Percentiles rank a stretch among this genome's conserved stretches.
Evolutionary conservation across 2,888 invertebrate species (phyloP).

Genomic region (Brachyptera risi): DNA sequence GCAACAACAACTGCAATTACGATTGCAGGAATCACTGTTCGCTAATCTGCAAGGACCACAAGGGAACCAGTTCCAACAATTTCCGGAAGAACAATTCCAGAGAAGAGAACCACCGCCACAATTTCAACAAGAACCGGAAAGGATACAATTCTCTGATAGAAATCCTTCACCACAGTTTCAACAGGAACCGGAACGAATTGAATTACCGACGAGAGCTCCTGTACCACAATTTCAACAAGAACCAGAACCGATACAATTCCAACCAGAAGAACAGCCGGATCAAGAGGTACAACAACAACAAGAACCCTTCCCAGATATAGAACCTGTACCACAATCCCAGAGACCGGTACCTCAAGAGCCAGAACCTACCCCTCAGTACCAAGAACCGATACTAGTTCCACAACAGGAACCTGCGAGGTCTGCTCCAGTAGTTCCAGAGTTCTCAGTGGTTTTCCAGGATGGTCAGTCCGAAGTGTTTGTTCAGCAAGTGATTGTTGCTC

Average conservation of each 20-base stretch:
- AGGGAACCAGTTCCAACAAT: slow-evolving; percentile 3
- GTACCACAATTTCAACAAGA: slow-evolving; percentile 11
- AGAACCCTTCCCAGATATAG: not conserved
- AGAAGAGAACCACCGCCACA: not conserved
- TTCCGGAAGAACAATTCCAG: slow-evolving; percentile 15
- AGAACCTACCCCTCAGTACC: not conserved
- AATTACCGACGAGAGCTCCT: not conserved
- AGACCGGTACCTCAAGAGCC: slow-evolving; percentile 11
- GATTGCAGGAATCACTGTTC: slow-evolving; percentile 30
- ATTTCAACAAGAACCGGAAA: slow-evolving; percentile 9
- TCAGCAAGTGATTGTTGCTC: slow-evolving; percentile 2
- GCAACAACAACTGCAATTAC: slow-evolving; percentile 35
- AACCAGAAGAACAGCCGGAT: not conserved
- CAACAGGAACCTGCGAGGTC: not conserved
- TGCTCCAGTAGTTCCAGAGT: not conserved
- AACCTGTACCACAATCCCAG: slow-evolving; percentile 16
- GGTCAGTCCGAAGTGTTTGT: not conserved
- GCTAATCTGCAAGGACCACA: not conserved
- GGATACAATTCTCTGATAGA: not conserved
- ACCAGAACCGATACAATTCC: not conserved
- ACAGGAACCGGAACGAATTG: slow-evolving; percentile 10
- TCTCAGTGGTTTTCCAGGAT: not conserved
- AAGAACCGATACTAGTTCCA: slow-evolving; percentile 3
- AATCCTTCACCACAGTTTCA: not conserved
- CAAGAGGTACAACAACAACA: slow-evolving; percentile 5